A percentile compares a stretch with the other conserved stretches of the same genome.
phyloP scores from a whole-genome alignment of 2,888 invertebrate genomes.

The Melanophora roralis region DNA sequence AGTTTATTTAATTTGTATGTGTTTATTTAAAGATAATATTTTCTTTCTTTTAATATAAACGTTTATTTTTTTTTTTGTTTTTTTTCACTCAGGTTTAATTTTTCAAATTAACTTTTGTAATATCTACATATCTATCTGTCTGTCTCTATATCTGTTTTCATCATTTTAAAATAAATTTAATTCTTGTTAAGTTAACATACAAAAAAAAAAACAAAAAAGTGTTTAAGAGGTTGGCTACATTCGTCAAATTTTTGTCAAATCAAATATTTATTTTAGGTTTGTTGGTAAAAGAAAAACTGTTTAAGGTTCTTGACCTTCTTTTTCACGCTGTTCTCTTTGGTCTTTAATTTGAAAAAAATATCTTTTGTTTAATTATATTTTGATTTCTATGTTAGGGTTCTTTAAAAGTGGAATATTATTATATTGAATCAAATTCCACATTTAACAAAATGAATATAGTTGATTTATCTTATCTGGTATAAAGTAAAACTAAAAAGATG shows the following conservation, averaged over 20 bases:
- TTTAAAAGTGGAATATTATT: not conserved
- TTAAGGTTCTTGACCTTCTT: constrained; percentile 45
- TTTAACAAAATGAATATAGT: not conserved
- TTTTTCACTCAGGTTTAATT: not conserved
- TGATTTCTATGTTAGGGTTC: not conserved
- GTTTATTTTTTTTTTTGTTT: not conserved
- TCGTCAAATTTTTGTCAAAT: constrained; percentile 22
- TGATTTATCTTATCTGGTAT: constrained; percentile 26
- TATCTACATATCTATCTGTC: too few species aligned
- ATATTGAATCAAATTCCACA: constrained; percentile 3
- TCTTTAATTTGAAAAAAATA: too few species aligned
- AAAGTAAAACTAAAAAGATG: too few species aligned
- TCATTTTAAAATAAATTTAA: constrained; percentile 31
- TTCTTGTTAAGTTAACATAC: too few species aligned
- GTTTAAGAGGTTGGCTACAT: not conserved
- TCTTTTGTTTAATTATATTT: not conserved
- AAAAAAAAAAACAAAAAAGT: not conserved
- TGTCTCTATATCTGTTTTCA: not conserved
- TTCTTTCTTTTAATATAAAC: too few species aligned
- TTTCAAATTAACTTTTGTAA: not conserved
- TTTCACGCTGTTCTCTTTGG: not conserved
- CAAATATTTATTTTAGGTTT: constrained; percentile 45
- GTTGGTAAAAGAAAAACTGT: not conserved
- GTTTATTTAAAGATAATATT: too few species aligned
- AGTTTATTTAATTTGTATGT: too few species aligned